phyloP scores from a whole-genome alignment of 2,797 vertebrate genomes.

The Lacerta viridis region DNA sequence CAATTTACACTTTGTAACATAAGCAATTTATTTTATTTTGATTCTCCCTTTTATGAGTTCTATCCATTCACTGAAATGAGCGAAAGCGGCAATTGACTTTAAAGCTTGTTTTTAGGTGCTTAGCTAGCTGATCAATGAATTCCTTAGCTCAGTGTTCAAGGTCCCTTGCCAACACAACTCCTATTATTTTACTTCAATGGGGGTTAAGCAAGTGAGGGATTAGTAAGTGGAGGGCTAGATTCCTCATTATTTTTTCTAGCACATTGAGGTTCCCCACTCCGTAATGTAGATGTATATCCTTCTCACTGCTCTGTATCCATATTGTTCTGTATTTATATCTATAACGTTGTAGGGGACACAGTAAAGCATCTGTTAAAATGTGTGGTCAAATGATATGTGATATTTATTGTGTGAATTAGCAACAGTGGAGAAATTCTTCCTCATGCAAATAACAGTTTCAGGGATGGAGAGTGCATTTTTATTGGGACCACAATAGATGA shows the following conservation, averaged over 20 bases:
- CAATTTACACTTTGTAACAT: not conserved
- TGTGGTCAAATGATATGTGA: too few relatives aligned
- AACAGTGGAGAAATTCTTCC: too few relatives aligned
- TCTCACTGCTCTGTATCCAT: not conserved
- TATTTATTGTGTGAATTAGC: too few relatives aligned
- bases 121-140: slow-evolving; percentile 18
- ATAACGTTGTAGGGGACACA: not conserved
- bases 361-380: not conserved
- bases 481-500: too few relatives aligned
- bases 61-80: not conserved
- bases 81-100: slow-evolving; percentile 7
- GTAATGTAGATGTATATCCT: too few relatives aligned
- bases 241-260: not conserved
- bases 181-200: slow-evolving; percentile 14
- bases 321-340: slow-evolving; percentile 35
- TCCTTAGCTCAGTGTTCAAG: slow-evolving; percentile 20
- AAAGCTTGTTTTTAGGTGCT: slow-evolving; percentile 20
- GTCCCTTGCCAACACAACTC: not conserved
- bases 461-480: too few relatives aligned
- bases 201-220: not conserved
- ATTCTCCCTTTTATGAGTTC: slow-evolving; percentile 5
- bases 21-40: slow-evolving; percentile 31
- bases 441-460: too few relatives aligned
- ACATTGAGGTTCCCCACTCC: not conserved
- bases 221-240: too few relatives aligned